phyloP scores from a whole-genome alignment of 2,113 vertebrate species.

The Cebidichthys violaceus region DNA sequence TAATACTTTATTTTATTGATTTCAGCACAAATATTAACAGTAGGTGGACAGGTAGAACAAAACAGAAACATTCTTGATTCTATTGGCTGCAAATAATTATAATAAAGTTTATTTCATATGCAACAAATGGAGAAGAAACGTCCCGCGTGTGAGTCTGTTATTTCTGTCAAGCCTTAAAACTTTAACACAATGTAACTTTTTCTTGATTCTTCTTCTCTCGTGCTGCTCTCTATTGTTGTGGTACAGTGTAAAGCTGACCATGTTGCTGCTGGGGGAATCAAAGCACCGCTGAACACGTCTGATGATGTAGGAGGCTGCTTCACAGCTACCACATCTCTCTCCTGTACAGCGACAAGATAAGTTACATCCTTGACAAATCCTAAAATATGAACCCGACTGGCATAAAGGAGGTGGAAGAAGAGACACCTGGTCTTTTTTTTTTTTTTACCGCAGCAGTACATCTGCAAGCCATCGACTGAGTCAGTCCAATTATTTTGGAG shows the following conservation, averaged over 20 bases:
- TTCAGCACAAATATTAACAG: background rate
- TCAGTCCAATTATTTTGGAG: slow-evolving; percentile 64
- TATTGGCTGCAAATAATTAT: background rate
- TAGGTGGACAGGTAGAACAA: background rate
- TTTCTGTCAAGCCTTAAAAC: background rate
- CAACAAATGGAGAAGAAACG: background rate
- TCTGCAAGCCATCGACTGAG: slow-evolving; percentile 38
- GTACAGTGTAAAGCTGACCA: background rate
- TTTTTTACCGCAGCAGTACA: slow-evolving; percentile 17
- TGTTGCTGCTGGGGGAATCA: background rate
- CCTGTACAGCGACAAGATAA: background rate
- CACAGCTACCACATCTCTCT: background rate
- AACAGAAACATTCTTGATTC: background rate
- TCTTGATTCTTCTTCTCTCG: background rate
- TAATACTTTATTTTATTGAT: background rate
- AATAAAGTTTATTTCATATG: background rate
- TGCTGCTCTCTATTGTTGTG: background rate
- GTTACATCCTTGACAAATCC: slow-evolving; percentile 10
- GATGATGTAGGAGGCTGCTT: background rate
- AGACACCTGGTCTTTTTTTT: background rate
- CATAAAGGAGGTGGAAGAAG: background rate
- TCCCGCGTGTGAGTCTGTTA: background rate
- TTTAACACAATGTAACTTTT: background rate
- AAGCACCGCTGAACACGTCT: background rate
- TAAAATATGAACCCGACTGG: slow-evolving; percentile 19